A percentile compares a stretch with the other conserved stretches of the same genome.
These are phyloP conservation scores for Enteromius argenteus DNA, from an alignment of 2,797 vertebrate genomes.

Conservation along the genomic window DNA sequence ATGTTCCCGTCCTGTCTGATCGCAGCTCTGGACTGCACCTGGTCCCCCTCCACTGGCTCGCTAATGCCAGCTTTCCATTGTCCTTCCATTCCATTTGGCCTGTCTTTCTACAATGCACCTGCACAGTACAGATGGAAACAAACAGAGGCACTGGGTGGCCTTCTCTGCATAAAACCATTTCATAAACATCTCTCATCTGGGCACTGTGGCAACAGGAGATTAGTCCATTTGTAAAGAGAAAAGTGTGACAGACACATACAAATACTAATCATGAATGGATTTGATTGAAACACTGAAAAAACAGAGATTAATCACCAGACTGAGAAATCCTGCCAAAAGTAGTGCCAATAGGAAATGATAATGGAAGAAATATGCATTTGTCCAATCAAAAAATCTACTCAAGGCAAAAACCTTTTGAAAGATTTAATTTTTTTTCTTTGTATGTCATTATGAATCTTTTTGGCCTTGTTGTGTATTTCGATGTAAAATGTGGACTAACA, in stretches of 20 bases:
- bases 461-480: neutral
- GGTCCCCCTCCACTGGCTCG: conserved; percentile 54
- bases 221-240: conserved; percentile 41
- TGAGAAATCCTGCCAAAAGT: conserved; percentile 13
- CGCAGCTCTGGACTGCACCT: conserved; percentile 55
- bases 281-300: conserved; percentile 16
- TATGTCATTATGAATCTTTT: neutral
- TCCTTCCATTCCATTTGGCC: conserved; percentile 66
- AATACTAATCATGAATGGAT: conserved; percentile 11
- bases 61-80: conserved; percentile 61
- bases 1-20: conserved; percentile 43
- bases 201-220: conserved; percentile 51
- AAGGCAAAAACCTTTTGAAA: neutral
- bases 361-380: neutral
- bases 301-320: conserved; percentile 5
- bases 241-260: conserved; percentile 28
- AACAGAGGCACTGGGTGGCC: conserved; percentile 54
- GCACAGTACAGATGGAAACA: conserved; percentile 51
- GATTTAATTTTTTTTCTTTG: neutral
- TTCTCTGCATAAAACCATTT: conserved; percentile 52
- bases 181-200: conserved; percentile 48
- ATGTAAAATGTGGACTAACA: neutral
- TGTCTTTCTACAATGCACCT: conserved; percentile 54
- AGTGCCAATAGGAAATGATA: neutral
- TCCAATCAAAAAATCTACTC: neutral